Base-by-base conservation (phyloP, 2,113 vertebrate genomes). In the Festucalex cinctus region DNA sequence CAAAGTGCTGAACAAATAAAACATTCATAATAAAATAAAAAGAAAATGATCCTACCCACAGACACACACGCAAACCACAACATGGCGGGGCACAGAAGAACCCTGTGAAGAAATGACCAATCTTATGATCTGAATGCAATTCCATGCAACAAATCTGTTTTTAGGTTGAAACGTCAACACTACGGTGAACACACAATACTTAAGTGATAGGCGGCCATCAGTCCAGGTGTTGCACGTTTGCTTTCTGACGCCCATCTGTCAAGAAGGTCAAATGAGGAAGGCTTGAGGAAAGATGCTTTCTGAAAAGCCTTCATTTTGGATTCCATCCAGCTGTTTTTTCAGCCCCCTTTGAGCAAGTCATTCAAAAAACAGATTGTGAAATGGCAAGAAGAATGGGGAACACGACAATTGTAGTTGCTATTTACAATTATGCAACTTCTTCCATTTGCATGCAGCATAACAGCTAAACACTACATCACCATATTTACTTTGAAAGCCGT, bases 251-350 rank as follows among this genome's bases (percentile, higher is more conserved):
- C 63, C 32, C 54, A 14, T 68, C 59, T 64, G 62, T 81, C 63
- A 79, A 65, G 61, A 57, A 26, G 58, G 35, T 32, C 48, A 12
- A 10, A 41, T 41, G 9, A 41, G 39, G 39, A 12, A 9, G 12
- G 12, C 1, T 9, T 41, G 39, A 41, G 39, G 12, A 13, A 41
- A 5, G 1, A 39, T 6, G 36, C 20, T 41, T n/a, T 22, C 20
- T 10, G 9, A 13, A 41, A 72, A 75, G 69, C 70, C 54, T 60
- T 71, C 20, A 75, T 75, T 46, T 72, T 65, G 17, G 43, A 12
- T 39, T 63, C 22, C 14, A 46, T 49, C 64, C 80, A 86, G 74
- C 79, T 84, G 73, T 84, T 80, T 57, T 64, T 36, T 53, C 28
- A 32, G 2, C 28, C 4, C 28, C 58, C 51, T 63, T 35, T 1